These are phyloP conservation scores for Lasioglossum villosulum DNA, from an alignment of 2,888 invertebrate genomes.

Conservation along the genomic window DNA sequence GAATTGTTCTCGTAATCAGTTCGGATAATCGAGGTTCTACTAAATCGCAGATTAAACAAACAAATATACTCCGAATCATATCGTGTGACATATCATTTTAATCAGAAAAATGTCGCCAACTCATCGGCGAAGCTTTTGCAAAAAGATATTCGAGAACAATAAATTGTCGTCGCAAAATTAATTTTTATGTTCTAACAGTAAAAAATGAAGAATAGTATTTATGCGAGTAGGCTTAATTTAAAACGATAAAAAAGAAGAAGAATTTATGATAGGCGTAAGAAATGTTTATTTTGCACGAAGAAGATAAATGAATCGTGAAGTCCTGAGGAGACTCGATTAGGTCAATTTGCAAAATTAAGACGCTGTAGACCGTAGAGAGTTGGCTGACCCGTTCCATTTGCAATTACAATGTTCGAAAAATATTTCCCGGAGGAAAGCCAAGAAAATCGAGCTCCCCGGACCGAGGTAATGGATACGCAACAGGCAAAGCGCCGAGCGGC, in stretches of 20 bases:
- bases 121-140: not conserved
- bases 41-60: not conserved
- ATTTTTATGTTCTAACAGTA: not conserved
- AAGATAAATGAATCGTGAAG: not conserved
- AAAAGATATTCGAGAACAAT: not conserved
- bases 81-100: not conserved
- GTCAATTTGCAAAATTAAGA: not conserved
- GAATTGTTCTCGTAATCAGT: not conserved
- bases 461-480: constrained; percentile 24
- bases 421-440: not conserved
- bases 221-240: too few relatives aligned
- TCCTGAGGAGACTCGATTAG: not conserved
- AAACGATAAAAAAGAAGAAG: not conserved
- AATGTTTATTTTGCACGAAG: too few relatives aligned
- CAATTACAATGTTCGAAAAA: not conserved
- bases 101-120: not conserved
- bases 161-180: not conserved
- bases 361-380: too few relatives aligned
- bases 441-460: not conserved
- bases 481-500: not conserved
- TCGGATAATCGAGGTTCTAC: not conserved
- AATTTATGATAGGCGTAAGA: not conserved
- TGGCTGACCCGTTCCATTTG: not conserved
- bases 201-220: not conserved
- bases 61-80: not conserved